Conservation (phyloP, 2,888 invertebrate species). For the Drosophila colorata region DNA sequence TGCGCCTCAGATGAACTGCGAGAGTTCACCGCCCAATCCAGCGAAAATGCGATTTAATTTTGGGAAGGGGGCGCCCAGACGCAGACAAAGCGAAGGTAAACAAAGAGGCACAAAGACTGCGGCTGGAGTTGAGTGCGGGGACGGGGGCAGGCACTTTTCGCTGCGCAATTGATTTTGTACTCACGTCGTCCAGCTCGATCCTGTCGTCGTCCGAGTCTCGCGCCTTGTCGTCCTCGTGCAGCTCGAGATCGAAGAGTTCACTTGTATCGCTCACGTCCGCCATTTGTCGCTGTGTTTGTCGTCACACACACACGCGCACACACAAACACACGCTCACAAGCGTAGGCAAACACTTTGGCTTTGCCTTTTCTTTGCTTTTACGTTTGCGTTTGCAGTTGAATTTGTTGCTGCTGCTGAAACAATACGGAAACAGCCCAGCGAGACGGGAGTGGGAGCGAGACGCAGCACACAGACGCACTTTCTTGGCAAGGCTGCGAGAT, state of each 20-base stretch:
- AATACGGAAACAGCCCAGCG: conserved; percentile 59
- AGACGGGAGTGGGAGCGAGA: conserved; percentile 17
- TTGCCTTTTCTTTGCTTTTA: conserved; percentile 38
- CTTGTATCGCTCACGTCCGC: conserved; percentile 84
- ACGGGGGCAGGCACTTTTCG: conserved; percentile 6
- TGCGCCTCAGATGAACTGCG: conserved; percentile 73
- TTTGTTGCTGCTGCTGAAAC: conserved; percentile 64
- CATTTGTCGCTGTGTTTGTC: conserved; percentile 75
- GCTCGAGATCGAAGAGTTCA: conserved; percentile 97
- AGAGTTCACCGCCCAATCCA: conserved; percentile 40
- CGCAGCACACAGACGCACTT: conserved; percentile 38
- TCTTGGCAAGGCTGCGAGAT: conserved; percentile 49
- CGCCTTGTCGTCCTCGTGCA: conserved; percentile 92
- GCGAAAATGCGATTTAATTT: conserved; percentile 33
- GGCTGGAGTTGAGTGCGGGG: neutral
- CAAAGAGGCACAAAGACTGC: conserved; percentile 48
- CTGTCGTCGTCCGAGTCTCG: conserved; percentile 92
- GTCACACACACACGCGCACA: conserved; percentile 32
- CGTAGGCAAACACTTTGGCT: conserved; percentile 57
- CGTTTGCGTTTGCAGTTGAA: conserved; percentile 26
- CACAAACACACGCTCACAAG: conserved; percentile 32
- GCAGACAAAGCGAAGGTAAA: conserved; percentile 69
- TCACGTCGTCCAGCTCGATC: conserved; percentile 94
- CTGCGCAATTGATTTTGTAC: conserved; percentile 69
- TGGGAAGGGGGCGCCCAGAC: conserved; percentile 25